These are phyloP conservation scores for Eulemur coronatus DNA, from an alignment of 2,797 vertebrate genomes.

Conservation along the genomic window DNA sequence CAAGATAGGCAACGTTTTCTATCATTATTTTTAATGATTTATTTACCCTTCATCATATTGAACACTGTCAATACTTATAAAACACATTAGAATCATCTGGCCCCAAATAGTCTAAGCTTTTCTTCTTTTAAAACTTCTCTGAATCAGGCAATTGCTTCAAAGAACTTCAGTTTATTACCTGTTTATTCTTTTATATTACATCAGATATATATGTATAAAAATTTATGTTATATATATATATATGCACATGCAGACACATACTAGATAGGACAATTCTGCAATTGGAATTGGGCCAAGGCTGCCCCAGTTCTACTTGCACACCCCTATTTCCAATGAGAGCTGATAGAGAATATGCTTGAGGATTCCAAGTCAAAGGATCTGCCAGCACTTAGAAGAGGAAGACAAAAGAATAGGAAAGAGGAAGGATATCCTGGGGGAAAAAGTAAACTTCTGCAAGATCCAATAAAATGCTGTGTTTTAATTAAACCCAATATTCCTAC, in stretches of 20 bases:
- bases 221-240: neutral
- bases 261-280: neutral
- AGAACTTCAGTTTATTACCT: neutral
- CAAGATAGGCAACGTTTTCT: neutral
- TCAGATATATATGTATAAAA: neutral
- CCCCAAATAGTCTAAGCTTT: constrained; percentile 17
- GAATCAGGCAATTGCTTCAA: neutral
- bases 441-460: neutral
- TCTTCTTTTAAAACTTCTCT: constrained; percentile 30
- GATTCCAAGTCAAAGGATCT: neutral
- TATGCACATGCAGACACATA: neutral
- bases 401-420: neutral
- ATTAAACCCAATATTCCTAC: constrained; percentile 33
- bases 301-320: neutral
- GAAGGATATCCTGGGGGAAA: neutral
- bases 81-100: constrained; percentile 22
- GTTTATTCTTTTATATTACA: neutral
- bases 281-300: neutral
- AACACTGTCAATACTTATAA: neutral
- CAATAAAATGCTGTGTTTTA: neutral
- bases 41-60: constrained; percentile 2
- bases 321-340: neutral
- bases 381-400: neutral
- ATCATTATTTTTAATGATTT: neutral
- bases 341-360: neutral